These are phyloP conservation scores for Tetragnatha montana DNA, from an alignment of 2,888 invertebrate species.

Conservation along the genomic window DNA sequence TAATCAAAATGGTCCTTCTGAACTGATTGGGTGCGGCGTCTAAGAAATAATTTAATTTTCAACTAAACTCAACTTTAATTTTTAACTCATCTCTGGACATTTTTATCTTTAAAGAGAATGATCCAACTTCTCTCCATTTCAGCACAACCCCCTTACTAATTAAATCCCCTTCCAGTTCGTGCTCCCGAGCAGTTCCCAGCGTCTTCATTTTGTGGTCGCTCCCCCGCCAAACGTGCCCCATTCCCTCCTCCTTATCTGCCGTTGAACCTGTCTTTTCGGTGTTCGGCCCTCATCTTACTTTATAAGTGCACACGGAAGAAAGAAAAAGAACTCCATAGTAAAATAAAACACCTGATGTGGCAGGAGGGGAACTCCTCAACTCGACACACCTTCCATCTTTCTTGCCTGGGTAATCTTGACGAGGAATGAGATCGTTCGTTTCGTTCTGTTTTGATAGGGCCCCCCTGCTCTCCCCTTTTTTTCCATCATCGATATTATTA, in stretches of 20 bases:
- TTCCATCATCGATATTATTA: too few relatives aligned
- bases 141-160: neutral
- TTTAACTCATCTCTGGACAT: too few relatives aligned
- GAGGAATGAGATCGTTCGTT: too few relatives aligned
- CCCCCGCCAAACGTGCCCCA: constrained; percentile 20
- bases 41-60: too few relatives aligned
- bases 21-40: too few relatives aligned
- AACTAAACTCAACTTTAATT: too few relatives aligned
- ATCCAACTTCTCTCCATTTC: too few relatives aligned
- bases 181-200: neutral
- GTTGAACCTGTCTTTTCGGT: constrained; percentile 53
- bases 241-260: constrained; percentile 47
- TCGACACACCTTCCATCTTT: constrained; percentile 39
- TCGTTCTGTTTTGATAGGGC: too few relatives aligned
- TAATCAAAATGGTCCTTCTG: too few relatives aligned
- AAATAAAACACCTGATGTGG: constrained; percentile 48
- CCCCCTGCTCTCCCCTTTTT: too few relatives aligned
- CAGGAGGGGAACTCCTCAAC: constrained; percentile 27
- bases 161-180: neutral
- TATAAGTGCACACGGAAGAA: constrained; percentile 23
- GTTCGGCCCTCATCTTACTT: constrained; percentile 53
- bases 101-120: too few relatives aligned
- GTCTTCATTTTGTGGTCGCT: constrained; percentile 8
- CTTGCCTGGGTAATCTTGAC: neutral
- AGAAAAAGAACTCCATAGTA: constrained; percentile 9